Percentiles rank a stretch among this genome's conserved stretches.
Conservation (phyloP, 2,888 invertebrate genomes). For the Metellina segmentata region DNA sequence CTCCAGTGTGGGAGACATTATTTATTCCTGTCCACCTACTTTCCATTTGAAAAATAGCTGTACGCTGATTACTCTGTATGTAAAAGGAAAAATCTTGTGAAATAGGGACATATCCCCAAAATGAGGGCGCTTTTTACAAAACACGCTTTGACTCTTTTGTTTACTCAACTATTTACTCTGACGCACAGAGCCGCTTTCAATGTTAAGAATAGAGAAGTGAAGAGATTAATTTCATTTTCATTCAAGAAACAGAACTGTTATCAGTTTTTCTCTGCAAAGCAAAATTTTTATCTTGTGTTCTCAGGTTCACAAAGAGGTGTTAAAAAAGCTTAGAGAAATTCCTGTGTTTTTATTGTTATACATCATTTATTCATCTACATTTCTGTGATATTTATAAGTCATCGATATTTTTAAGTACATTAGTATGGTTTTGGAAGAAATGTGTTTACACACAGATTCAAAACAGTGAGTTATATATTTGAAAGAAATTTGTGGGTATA, state of each 20-base stretch:
- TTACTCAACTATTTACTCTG: too few relatives aligned
- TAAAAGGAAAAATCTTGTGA: too few relatives aligned
- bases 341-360: neutral
- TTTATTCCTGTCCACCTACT: too few relatives aligned
- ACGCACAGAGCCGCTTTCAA: too few relatives aligned
- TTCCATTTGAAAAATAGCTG: too few relatives aligned
- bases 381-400: slow-evolving; percentile 58
- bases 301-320: neutral
- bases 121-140: too few relatives aligned
- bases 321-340: neutral
- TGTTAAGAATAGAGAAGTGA: slow-evolving; percentile 45
- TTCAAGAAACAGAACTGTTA: slow-evolving; percentile 12
- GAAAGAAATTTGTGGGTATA: neutral
- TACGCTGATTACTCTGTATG: too few relatives aligned
- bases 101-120: too few relatives aligned
- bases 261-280: slow-evolving; percentile 15
- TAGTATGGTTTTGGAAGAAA: slow-evolving; percentile 9
- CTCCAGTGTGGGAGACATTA: too few relatives aligned
- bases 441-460: slow-evolving; percentile 12
- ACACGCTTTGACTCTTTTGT: too few relatives aligned
- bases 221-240: slow-evolving; percentile 17
- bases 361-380: slow-evolving; percentile 27
- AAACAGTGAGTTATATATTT: slow-evolving; percentile 13
- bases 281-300: neutral
- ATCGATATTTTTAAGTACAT: slow-evolving; percentile 25